These are phyloP conservation scores for Pelobates cultripes DNA, from an alignment of 2,797 vertebrate species.

Conservation along the genomic window DNA sequence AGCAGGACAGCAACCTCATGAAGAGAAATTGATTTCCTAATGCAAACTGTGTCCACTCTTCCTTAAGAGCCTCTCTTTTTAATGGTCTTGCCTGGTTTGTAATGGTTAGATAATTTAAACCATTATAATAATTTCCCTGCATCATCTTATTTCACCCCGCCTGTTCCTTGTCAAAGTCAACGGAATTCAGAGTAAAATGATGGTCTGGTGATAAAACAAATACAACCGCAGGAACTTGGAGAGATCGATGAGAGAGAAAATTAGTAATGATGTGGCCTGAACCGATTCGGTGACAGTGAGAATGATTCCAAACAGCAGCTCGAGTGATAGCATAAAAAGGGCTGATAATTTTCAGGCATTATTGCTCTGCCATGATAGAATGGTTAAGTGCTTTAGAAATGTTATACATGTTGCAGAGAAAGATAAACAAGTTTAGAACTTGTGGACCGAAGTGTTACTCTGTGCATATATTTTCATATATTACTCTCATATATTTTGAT, in stretches of 20 bases:
- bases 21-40: slow-evolving; percentile 10
- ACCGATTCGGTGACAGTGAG: slow-evolving; percentile 34
- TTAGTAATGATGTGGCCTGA: slow-evolving; percentile 32
- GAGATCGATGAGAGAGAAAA: slow-evolving; percentile 54
- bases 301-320: not conserved
- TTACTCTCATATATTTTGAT: too few species aligned
- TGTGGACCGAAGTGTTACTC: not conserved
- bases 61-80: slow-evolving; percentile 24
- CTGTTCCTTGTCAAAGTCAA: slow-evolving; percentile 53
- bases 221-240: slow-evolving; percentile 56
- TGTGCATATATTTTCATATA: too few species aligned
- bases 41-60: slow-evolving; percentile 16
- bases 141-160: slow-evolving; percentile 39
- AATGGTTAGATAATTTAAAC: slow-evolving; percentile 49
- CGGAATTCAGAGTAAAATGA: slow-evolving; percentile 55
- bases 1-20: not conserved
- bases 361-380: slow-evolving; percentile 6
- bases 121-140: slow-evolving; percentile 42
- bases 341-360: slow-evolving; percentile 57
- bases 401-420: slow-evolving; percentile 2
- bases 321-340: slow-evolving; percentile 59
- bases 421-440: not conserved
- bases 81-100: slow-evolving; percentile 39
- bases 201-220: slow-evolving; percentile 58
- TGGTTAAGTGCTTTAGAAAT: slow-evolving; percentile 36